Conservation (phyloP, 2,113 vertebrate species). For the Meriones unguiculatus region DNA sequence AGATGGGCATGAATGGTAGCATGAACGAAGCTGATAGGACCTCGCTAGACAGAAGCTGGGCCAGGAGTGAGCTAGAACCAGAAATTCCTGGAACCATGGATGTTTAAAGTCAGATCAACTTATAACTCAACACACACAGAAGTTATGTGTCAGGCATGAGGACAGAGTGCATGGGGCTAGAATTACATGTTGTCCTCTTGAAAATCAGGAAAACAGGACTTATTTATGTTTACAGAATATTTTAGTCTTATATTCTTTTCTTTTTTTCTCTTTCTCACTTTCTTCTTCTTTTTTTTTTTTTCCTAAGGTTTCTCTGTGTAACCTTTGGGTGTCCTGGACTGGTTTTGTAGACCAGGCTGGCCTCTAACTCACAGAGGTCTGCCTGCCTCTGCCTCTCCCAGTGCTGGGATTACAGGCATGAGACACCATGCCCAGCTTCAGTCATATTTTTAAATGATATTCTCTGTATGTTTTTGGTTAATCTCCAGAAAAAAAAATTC, state of each 20-base stretch:
- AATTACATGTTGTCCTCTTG: not conserved
- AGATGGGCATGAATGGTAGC: not conserved
- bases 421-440: no score
- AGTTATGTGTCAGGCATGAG: not conserved
- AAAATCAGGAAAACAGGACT: slow-evolving; percentile 25
- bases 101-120: slow-evolving; percentile 9
- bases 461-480: slow-evolving; percentile 3
- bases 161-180: not conserved
- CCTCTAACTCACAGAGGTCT: no score
- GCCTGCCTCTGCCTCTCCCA: no score
- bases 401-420: no score
- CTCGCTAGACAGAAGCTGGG: not conserved
- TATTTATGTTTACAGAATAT: slow-evolving; percentile 9
- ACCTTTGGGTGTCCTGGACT: no score
- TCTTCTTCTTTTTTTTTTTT: not conserved
- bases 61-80: not conserved
- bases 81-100: not conserved
- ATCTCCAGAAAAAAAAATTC: not conserved
- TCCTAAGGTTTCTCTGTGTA: no score
- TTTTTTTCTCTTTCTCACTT: not conserved
- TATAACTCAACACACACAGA: not conserved
- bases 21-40: not conserved
- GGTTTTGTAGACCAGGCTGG: no score
- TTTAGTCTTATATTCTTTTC: not conserved
- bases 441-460: slow-evolving; percentile 23